These are phyloP conservation scores for Rana temporaria DNA, from an alignment of 2,113 vertebrate genomes.

Conservation along the genomic window DNA sequence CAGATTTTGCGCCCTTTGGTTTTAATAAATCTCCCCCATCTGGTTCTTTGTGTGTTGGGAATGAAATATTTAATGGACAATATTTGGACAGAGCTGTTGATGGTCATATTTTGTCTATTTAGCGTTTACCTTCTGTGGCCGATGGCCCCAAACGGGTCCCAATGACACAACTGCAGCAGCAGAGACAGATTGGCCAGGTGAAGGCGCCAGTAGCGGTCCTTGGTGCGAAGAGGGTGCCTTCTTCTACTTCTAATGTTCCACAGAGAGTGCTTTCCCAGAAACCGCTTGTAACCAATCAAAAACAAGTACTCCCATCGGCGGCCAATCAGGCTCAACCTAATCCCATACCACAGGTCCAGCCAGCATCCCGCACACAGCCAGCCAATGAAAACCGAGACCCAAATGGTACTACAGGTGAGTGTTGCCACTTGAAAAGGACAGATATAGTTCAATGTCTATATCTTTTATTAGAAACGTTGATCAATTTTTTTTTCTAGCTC, in stretches of 20 bases:
- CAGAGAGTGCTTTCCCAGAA: constrained; percentile 74
- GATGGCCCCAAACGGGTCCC: constrained; percentile 81
- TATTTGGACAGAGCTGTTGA: neutral
- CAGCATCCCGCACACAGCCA: constrained; percentile 18
- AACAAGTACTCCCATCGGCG: constrained; percentile 51
- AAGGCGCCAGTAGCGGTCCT: constrained; percentile 46
- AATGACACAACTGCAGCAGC: constrained; percentile 62
- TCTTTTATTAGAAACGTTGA: too few relatives aligned
- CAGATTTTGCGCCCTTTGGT: too few relatives aligned
- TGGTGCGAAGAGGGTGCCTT: constrained; percentile 74
- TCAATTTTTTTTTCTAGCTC: neutral
- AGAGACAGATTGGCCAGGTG: constrained; percentile 59
- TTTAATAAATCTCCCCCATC: too few relatives aligned
- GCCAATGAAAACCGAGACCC: constrained; percentile 59
- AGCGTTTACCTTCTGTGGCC: constrained; percentile 62
- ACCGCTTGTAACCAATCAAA: constrained; percentile 54
- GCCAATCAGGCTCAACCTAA: constrained; percentile 42
- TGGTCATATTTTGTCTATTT: neutral
- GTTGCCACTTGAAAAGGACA: too few relatives aligned
- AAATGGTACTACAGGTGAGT: neutral
- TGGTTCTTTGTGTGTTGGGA: too few relatives aligned
- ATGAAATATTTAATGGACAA: too few relatives aligned
- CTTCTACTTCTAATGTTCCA: constrained; percentile 77
- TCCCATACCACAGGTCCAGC: constrained; percentile 1
- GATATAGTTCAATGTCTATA: too few relatives aligned